These are phyloP conservation scores for Pseudeuparius sepicola DNA, from an alignment of 2,888 invertebrate species.

Conservation along the genomic window DNA sequence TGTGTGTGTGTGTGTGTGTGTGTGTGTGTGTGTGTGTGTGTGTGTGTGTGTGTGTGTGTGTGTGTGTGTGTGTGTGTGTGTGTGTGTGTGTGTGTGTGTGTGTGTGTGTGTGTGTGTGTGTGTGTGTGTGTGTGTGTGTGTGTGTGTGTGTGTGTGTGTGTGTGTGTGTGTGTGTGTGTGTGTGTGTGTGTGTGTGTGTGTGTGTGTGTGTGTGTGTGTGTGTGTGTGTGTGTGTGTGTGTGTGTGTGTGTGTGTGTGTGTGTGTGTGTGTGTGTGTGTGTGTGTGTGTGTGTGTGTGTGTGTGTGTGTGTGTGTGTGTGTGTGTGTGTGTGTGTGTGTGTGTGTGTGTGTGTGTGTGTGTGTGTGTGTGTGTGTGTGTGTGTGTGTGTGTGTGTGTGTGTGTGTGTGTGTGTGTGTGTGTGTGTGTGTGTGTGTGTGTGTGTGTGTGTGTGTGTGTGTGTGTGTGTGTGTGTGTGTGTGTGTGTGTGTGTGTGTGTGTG, in stretches of 20 bases:
- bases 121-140: slow-evolving; percentile 1
- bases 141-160: slow-evolving; percentile 1
- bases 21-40: not conserved
- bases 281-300: slow-evolving; percentile 1
- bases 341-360: slow-evolving; percentile 1
- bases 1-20: too few relatives aligned
- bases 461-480: slow-evolving; percentile 1
- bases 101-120: slow-evolving; percentile 1
- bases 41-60: slow-evolving; percentile 3
- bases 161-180: slow-evolving; percentile 1
- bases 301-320: slow-evolving; percentile 1
- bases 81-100: slow-evolving; percentile 1
- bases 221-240: slow-evolving; percentile 1
- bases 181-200: slow-evolving; percentile 1
- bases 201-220: slow-evolving; percentile 1
- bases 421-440: slow-evolving; percentile 1
- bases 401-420: slow-evolving; percentile 1
- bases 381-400: slow-evolving; percentile 1
- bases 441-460: slow-evolving; percentile 1
- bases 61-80: slow-evolving; percentile 2
- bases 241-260: slow-evolving; percentile 1
- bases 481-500: slow-evolving; percentile 1
- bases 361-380: slow-evolving; percentile 1
- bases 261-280: slow-evolving; percentile 1
- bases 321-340: slow-evolving; percentile 1